Evolutionary conservation across 2,797 vertebrate species (phyloP).

Genomic region (Pangasius djambal): DNA sequence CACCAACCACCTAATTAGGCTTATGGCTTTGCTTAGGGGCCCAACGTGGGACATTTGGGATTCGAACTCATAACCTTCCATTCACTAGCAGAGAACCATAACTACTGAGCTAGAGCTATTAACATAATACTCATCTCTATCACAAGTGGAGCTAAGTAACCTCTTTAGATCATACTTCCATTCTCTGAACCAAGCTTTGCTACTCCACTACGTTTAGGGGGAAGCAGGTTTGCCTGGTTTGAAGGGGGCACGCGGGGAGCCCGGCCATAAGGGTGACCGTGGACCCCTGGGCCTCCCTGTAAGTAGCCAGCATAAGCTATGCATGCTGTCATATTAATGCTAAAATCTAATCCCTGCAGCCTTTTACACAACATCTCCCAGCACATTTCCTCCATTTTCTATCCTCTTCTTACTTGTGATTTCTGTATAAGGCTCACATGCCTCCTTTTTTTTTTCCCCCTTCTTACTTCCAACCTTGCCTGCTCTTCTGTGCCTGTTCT

Average conservation of each 20-base stretch:
- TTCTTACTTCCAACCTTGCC: slow-evolving; percentile 2
- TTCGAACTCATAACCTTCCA: slow-evolving; percentile 2
- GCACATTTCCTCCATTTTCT: slow-evolving; percentile 24
- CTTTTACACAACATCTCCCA: slow-evolving; percentile 17
- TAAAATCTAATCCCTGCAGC: slow-evolving; percentile 5
- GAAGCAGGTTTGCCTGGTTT: slow-evolving; percentile 94
- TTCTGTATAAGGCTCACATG: not conserved
- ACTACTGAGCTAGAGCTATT: not conserved
- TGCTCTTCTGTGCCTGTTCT: slow-evolving; percentile 24
- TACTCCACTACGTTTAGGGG: slow-evolving; percentile 87
- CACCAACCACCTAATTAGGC: not conserved
- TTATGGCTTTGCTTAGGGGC: not conserved
- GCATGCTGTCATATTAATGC: slow-evolving; percentile 43
- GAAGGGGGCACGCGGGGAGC: slow-evolving; percentile 94
- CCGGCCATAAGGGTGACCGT: slow-evolving; percentile 97
- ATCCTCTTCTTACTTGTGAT: not conserved
- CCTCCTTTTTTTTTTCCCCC: not conserved
- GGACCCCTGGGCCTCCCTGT: slow-evolving; percentile 98
- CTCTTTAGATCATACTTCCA: slow-evolving; percentile 4
- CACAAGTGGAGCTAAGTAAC: not conserved
- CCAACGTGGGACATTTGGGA: not conserved
- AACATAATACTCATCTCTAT: slow-evolving; percentile 3
- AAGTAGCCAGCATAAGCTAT: slow-evolving; percentile 78
- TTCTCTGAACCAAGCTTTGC: slow-evolving; percentile 75
- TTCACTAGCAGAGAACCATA: slow-evolving; percentile 16